Conservation (phyloP, 2,888 invertebrate genomes). For the Chrysina gloriosa region DNA sequence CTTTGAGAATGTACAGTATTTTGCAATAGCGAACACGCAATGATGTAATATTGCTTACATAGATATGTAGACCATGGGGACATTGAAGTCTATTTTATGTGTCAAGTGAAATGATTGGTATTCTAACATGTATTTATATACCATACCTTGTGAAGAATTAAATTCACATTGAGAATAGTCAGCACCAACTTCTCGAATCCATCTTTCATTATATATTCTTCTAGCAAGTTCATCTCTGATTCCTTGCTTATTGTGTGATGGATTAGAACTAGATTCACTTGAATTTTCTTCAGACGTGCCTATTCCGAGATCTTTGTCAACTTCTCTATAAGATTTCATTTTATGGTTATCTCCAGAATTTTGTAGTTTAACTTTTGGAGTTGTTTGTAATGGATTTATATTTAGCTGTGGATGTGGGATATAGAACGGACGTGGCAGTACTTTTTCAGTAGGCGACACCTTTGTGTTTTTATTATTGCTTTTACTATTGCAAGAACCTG, state of each 20-base stretch:
- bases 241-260: slow-evolving; percentile 74
- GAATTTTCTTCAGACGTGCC: slow-evolving; percentile 89
- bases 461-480: slow-evolving; percentile 67
- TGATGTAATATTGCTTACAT: background rate
- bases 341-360: slow-evolving; percentile 53
- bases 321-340: slow-evolving; percentile 68
- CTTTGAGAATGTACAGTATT: too few species aligned
- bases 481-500: slow-evolving; percentile 69
- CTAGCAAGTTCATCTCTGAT: slow-evolving; percentile 70
- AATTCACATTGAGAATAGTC: slow-evolving; percentile 69
- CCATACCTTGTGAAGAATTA: slow-evolving; percentile 74
- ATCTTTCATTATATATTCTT: slow-evolving; percentile 75
- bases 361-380: slow-evolving; percentile 53
- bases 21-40: too few species aligned
- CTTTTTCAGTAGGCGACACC: slow-evolving; percentile 72
- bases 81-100: too few species aligned
- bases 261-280: slow-evolving; percentile 82
- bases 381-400: slow-evolving; percentile 65
- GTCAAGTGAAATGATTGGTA: background rate
- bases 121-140: slow-evolving; percentile 36
- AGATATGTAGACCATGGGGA: background rate
- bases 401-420: slow-evolving; percentile 78
- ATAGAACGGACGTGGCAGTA: slow-evolving; percentile 76
- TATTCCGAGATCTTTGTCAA: slow-evolving; percentile 82
- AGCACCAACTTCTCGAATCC: slow-evolving; percentile 73